Conservation (phyloP, 1,140 invertebrate species). For the Drosophila tsacasi region DNA sequence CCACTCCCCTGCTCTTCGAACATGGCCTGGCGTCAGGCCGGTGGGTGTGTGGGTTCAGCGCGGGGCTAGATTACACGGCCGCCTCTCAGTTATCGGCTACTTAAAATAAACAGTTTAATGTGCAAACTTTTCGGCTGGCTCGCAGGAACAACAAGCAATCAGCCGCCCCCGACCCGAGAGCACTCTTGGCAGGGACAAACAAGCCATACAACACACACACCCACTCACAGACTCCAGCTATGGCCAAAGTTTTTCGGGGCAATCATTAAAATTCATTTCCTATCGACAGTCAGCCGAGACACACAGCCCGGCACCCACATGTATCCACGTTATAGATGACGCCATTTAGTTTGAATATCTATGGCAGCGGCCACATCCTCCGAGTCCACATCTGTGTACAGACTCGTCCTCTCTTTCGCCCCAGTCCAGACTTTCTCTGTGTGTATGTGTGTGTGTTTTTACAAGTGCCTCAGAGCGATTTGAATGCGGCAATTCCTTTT, state of each 20-base stretch:
- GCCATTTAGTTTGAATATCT: slow-evolving; percentile 83
- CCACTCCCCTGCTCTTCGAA: neutral
- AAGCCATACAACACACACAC: slow-evolving; percentile 37
- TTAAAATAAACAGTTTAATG: slow-evolving; percentile 83
- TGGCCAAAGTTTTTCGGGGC: slow-evolving; percentile 58
- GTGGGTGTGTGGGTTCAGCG: slow-evolving; percentile 37
- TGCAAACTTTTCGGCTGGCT: slow-evolving; percentile 65
- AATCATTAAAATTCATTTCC: slow-evolving; percentile 84
- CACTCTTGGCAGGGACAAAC: slow-evolving; percentile 54
- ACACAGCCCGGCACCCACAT: slow-evolving; percentile 28
- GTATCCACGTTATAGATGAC: slow-evolving; percentile 72
- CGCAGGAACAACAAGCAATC: slow-evolving; percentile 50
- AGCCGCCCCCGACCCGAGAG: slow-evolving; percentile 8
- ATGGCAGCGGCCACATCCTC: slow-evolving; percentile 63
- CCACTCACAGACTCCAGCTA: slow-evolving; percentile 17
- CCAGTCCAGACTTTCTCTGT: neutral
- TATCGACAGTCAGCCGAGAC: slow-evolving; percentile 75
- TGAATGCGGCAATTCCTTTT: slow-evolving; percentile 84
- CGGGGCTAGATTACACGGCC: slow-evolving; percentile 27
- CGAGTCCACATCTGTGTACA: slow-evolving; percentile 27
- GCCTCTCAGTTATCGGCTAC: slow-evolving; percentile 68
- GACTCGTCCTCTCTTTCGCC: slow-evolving; percentile 6
- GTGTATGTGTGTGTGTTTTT: slow-evolving; percentile 40
- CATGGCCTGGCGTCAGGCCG: slow-evolving; percentile 24
- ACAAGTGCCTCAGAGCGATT: slow-evolving; percentile 81